Conservation (phyloP, 2,888 invertebrate genomes). For the Drosophila ochracea region DNA sequence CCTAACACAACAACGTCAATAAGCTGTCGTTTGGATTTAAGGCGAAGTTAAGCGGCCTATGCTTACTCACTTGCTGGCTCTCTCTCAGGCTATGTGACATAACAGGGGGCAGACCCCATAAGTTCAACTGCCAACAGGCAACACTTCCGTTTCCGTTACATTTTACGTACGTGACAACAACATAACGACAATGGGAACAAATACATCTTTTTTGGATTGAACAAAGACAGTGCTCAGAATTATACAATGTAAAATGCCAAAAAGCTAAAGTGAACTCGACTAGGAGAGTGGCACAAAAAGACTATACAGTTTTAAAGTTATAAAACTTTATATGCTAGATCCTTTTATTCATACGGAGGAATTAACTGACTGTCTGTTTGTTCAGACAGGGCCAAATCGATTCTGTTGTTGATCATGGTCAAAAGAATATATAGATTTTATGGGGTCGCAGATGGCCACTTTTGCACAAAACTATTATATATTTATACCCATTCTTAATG, state of each 20-base stretch:
- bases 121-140: constrained; percentile 50
- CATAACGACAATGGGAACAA: constrained; percentile 38
- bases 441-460: too few species aligned
- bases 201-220: not conserved
- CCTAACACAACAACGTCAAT: constrained; percentile 42
- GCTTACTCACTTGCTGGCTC: not conserved
- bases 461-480: too few species aligned
- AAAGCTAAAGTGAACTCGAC: not conserved
- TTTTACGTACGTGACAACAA: constrained; percentile 56
- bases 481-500: not conserved
- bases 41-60: constrained; percentile 57
- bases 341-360: not conserved
- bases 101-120: constrained; percentile 18
- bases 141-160: constrained; percentile 59
- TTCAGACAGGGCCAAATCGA: too few species aligned
- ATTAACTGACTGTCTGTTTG: too few species aligned
- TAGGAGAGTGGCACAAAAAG: not conserved
- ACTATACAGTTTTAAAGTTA: not conserved
- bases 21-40: constrained; percentile 58
- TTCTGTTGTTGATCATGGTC: too few species aligned
- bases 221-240: not conserved
- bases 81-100: constrained; percentile 7
- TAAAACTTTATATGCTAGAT: not conserved
- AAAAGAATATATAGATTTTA: too few species aligned
- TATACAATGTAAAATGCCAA: not conserved